phyloP scores from a whole-genome alignment of 2,888 invertebrate genomes.

The Meandrusa payeni region DNA sequence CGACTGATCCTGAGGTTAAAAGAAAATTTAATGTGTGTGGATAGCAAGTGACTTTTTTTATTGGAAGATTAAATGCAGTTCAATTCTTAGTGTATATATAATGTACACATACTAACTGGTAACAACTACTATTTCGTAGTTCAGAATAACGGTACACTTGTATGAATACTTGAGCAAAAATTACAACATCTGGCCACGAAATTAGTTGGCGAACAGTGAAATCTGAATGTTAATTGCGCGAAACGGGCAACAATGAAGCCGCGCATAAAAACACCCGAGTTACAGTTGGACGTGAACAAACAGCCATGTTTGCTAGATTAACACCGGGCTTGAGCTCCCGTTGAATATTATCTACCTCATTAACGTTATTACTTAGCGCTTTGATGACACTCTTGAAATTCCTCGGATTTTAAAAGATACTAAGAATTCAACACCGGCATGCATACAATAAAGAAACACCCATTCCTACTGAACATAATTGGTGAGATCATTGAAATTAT shows the following conservation, averaged over 20 bases:
- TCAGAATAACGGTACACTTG: background rate
- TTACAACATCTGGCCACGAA: slow-evolving; percentile 21
- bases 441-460: too few species aligned
- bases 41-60: too few species aligned
- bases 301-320: slow-evolving; percentile 21
- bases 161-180: slow-evolving; percentile 10
- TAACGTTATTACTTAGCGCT: slow-evolving; percentile 1
- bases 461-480: too few species aligned
- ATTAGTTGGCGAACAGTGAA: slow-evolving; percentile 19
- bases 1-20: too few species aligned
- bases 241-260: slow-evolving; percentile 21
- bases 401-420: too few species aligned
- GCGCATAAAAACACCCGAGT: slow-evolving; percentile 16
- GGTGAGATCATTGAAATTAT: too few species aligned
- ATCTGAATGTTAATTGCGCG: slow-evolving; percentile 23
- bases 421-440: too few species aligned
- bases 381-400: background rate
- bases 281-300: slow-evolving; percentile 21
- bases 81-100: too few species aligned
- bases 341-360: slow-evolving; percentile 20
- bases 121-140: too few species aligned
- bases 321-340: slow-evolving; percentile 6
- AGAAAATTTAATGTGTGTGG: too few species aligned
- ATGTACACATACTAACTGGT: too few species aligned
- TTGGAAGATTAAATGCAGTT: too few species aligned